These are phyloP conservation scores for Cebus imitator DNA, from an alignment of 2,113 vertebrate species.

Conservation along the genomic window DNA sequence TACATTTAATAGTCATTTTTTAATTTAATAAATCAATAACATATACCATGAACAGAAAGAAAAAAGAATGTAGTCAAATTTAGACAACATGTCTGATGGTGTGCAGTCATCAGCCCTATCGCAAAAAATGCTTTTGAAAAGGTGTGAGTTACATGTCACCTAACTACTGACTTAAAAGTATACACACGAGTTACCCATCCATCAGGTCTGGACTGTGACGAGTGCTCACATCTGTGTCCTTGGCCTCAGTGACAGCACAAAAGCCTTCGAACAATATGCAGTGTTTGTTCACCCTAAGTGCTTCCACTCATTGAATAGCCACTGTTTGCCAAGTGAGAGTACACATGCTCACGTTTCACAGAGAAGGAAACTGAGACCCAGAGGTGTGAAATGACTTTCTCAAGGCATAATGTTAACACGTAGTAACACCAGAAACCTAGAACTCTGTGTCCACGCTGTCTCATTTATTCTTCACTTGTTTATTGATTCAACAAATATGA, in stretches of 20 bases:
- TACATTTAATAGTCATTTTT: no score
- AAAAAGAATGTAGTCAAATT: background rate
- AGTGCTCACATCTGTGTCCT: background rate
- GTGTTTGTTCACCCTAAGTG: background rate
- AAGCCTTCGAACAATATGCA: background rate
- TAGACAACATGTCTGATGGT: rapidly evolving
- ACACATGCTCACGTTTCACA: background rate
- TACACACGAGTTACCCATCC: rapidly evolving
- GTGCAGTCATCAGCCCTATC: background rate
- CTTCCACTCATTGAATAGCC: background rate
- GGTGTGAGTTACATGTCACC: background rate
- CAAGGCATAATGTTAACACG: background rate
- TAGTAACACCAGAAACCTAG: background rate
- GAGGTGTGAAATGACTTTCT: background rate
- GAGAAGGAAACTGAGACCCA: background rate
- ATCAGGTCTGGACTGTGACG: background rate
- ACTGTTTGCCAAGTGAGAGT: background rate
- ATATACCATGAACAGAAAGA: background rate
- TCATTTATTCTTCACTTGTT: background rate
- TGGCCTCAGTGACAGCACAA: no score
- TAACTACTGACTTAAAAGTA: background rate
- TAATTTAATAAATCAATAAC: background rate
- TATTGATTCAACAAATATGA: background rate
- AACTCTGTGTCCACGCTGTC: background rate
- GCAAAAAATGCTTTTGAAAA: background rate